Base-by-base conservation (phyloP, 2,113 vertebrate genomes). In the Anarhynchus alexandrinus region DNA sequence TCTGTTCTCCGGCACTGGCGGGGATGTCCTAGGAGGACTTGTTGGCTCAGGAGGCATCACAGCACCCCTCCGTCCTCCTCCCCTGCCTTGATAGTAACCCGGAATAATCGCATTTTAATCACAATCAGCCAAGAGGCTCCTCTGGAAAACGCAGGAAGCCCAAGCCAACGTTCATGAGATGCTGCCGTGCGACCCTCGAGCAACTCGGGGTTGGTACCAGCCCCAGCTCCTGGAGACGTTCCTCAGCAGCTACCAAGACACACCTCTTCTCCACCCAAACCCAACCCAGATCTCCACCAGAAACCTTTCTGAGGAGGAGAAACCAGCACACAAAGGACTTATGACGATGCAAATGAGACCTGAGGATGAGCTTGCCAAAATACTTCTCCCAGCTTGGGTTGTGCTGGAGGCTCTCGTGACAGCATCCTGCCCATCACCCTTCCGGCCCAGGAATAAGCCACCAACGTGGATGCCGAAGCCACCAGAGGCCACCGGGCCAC, bases 291-390 rank as follows among this genome's bases (percentile, higher is more conserved):
- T 25, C 58, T 45, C 71, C 42, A 62, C 83, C 91, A 91, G 87
- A 85, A 91, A 93, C 76, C 82, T 90, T 90, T 73, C 90, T 49
- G 76, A 94, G 93, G 79, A 91, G 66, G 62, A 94, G 85, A 94
- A 94, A 90, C 88, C 82, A 49, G 45, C 79, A 6, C 65, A 86
- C 67, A 90, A 94, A 93, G 67, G n/a, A 71, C 70, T 91, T 89
- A 21, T 13, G 13, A 51, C 3, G 0, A 77, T 9, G n/a, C 62
- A 87, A 69, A 88, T 61, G 77, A 94, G 77, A 73, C 19, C 8
- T 0, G 4, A 59, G 54, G 30, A 47, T 4, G 43, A 94, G 74
- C 84, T 62, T 83, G 92, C 85, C 85, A 81, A 81, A 90, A 38
- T 13, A 4, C 10, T n/a, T 90, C 86, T 85, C 70, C 72, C 0